Base-by-base conservation (phyloP, 2,797 vertebrate species). In the Tarsius wallacei region DNA sequence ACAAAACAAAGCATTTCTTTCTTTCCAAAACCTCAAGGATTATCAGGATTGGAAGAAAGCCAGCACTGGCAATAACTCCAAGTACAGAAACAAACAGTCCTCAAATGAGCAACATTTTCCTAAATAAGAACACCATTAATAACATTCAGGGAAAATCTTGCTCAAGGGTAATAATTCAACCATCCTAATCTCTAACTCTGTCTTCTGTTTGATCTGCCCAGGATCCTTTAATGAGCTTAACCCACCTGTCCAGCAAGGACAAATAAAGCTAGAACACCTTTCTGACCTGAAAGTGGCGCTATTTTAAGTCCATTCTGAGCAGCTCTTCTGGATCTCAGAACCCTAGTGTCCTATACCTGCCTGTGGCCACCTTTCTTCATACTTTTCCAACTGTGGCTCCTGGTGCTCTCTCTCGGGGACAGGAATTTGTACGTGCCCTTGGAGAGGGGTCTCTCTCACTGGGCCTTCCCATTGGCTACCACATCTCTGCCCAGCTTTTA, bases 91-190 rank as follows among this genome's bases (percentile, higher is more conserved):
- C 74, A 94, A 94, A 96, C 21, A 95, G 86, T 86, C 74, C 73
- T 97, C 90, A 78, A 77, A 88, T 64, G 93, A 95, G 83, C 92
- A 97, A 74, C 33, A 59, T 86, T 94, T 96, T 96, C 97, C 93
- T 93, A 93, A 97, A 95, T 81, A 94, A 77, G 33, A 92, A 74
- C 9, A 3, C 76, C 78, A 51, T 42, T 42, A 80, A 64, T 77
- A 90, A 91, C 55, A 84, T 36, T 73, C 49, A 0, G 78, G 90
- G 74, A 95, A 91, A 91, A 83, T 57, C 57, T 36, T 81, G 61
- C 74, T 92, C n/a, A 49, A 53, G 73, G 74, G 64, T 93, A 47
- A 8, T 57, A 88, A 57, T 24, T 94, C 91, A 42, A 28, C 33
- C 49, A 28, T 94, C 63, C 42, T 63, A 22, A 92, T 71, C 70